Base-by-base conservation (phyloP, 2,888 invertebrate species). In the Limnephilus marmoratus region DNA sequence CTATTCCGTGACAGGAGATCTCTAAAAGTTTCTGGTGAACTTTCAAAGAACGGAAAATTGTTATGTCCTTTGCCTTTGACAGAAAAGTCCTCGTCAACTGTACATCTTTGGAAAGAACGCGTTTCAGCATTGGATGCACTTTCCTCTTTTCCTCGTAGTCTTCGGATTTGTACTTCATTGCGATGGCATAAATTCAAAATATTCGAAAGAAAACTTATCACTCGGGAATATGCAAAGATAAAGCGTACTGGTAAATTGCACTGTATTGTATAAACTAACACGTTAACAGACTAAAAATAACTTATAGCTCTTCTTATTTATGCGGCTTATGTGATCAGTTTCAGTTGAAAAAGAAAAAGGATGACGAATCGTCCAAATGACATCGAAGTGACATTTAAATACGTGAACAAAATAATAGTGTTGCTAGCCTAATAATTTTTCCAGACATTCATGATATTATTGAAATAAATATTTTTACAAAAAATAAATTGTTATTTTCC, bases 1-100 rank as follows among this genome's bases (percentile, higher is more conserved):
- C 97, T 89, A 99, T 96, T 13, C 99, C 99, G 96, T 99, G 98
- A 94, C 99, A 99, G 11, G 98, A 98, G 94, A 98, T 96, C 97
- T 93, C 93, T 49, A 93, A 53, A 85, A 92, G 80, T 86, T 86
- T 90, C 68, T 93, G 86, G 81, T 93, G 93, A 80, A 87, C 81
- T 68, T 90, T 93, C 53, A 93, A 49, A 81, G 93, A 93, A 85
- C 91, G 92, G n/a, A 93, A 91, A 15, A 92, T 45, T 31, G 92
- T 90, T n/a, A 93, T 85, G 80, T 93, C 53, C 86, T 83, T 91
- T 24, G 93, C 90, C 29, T 81, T 53, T 13, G 86, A 53, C 18
- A 93, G 53, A 88, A 93, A 93, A 85, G 49, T 86, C 29, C 82
- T 90, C 24, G 93, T 93, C 15, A 93, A 34, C 29, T 81, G 68